Percentiles rank a stretch among this genome's conserved stretches.
These are phyloP conservation scores for Acromyrmex charruanus DNA, from an alignment of 1,140 invertebrate species.

Conservation along the genomic window DNA sequence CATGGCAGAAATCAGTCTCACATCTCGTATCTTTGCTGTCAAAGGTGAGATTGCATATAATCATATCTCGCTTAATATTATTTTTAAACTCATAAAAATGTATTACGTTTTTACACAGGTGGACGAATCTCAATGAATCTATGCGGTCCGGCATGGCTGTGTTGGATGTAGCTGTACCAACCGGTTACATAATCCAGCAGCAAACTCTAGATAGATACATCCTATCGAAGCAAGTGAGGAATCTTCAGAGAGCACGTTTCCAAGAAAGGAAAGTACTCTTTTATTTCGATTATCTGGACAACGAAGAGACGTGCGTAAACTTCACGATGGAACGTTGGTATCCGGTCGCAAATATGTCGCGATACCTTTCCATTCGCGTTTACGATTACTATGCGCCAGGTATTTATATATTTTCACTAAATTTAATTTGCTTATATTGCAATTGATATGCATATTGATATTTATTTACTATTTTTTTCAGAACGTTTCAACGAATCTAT, in stretches of 20 bases:
- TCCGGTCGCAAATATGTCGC: conserved; percentile 98
- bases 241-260: conserved; percentile 95
- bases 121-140: conserved; percentile 93
- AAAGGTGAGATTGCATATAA: conserved; percentile 88
- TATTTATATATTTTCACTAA: conserved; percentile 83
- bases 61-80: neutral
- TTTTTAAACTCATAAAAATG: conserved; percentile 6
- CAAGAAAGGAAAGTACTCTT: conserved; percentile 94
- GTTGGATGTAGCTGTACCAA: conserved; percentile 96
- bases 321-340: conserved; percentile 97
- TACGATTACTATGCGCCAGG: conserved; percentile 99
- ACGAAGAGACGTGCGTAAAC: conserved; percentile 94
- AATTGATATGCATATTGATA: conserved; percentile 9
- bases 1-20: conserved; percentile 97
- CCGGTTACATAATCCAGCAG: conserved; percentile 97
- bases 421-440: neutral
- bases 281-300: conserved; percentile 97
- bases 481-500: conserved; percentile 98
- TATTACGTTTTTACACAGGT: conserved; percentile 87
- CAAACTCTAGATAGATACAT: conserved; percentile 95
- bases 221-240: conserved; percentile 90
- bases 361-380: conserved; percentile 95
- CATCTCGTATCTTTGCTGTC: conserved; percentile 93
- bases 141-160: conserved; percentile 96
- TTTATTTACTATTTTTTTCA: conserved; percentile 85